A percentile compares a stretch with the other conserved stretches of the same genome.
These are phyloP conservation scores for Eulemur albifrons DNA, from an alignment of 2,797 vertebrate species.

Conservation along the genomic window DNA sequence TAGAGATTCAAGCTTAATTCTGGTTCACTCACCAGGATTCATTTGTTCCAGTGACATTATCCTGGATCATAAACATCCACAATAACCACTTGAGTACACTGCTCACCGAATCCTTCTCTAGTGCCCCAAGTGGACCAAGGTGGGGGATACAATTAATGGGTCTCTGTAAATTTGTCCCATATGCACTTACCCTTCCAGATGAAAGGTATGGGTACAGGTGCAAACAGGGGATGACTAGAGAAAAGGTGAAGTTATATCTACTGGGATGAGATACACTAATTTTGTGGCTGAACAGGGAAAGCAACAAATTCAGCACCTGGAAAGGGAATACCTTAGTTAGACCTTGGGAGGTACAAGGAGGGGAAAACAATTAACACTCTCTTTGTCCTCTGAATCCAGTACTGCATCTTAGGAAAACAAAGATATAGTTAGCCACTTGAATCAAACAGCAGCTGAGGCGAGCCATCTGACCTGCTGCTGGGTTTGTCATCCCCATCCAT, in stretches of 20 bases:
- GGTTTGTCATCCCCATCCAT: neutral
- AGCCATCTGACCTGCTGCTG: neutral
- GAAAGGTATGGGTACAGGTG: neutral
- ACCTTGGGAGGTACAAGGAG: neutral
- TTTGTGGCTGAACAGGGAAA: neutral
- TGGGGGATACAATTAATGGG: neutral
- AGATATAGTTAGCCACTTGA: neutral
- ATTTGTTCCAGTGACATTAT: neutral
- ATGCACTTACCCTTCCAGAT: neutral
- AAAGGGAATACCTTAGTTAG: neutral
- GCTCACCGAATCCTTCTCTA: neutral
- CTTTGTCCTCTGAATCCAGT: neutral
- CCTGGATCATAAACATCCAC: neutral
- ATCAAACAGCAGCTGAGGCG: neutral
- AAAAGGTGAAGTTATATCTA: neutral
- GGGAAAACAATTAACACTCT: neutral
- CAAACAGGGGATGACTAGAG: neutral
- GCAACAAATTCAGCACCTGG: neutral
- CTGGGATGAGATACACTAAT: neutral
- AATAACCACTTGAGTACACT: neutral
- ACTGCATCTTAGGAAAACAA: neutral
- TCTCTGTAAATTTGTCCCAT: neutral
- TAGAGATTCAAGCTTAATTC: constrained; percentile 5
- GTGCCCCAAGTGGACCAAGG: neutral
- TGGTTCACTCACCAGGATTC: neutral